Base-by-base conservation (phyloP, 2,113 vertebrate species). In the Heptranchias perlo region DNA sequence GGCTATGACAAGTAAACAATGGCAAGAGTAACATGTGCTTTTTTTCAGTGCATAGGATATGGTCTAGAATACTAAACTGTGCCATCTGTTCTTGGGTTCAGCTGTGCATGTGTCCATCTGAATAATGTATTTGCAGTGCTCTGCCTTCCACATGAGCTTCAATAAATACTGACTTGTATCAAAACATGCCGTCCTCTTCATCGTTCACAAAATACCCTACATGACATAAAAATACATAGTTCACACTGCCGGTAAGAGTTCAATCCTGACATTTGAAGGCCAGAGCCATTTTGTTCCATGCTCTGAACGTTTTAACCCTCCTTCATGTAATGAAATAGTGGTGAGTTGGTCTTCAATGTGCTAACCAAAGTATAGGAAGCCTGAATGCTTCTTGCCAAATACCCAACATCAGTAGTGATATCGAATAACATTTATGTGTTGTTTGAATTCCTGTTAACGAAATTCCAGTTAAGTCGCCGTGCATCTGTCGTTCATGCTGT, bases 31-130 rank as follows among this genome's bases (percentile, higher is more conserved):
- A 96, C 97, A 97, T 97, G 98, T 97, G 97, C 97, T 97, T 35
- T 69, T 61, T 93, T 69, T 31, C 39, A 69, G 94, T 73, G 1
- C 93, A 95, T 1, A 0, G 92, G 95, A 92, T 73, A 0, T 0
- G 96, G 95, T 96, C 96, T 96, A 76, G 96, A 96, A 96, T 96
- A 91, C 10, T 2, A 96, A 97, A 95, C 96, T 0, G 0, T 52
- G 96, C 98, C 98, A 98, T 98, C 98, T 98, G 98, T 97, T 97
- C 87, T 39, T 62, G 61, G 5, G 96, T 96, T 96, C 86, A 58
- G 96, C 94, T 91, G 11, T 96, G 97, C 97, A 96, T 97, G 96
- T 92, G 97, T 96, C 96, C 84, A 18, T 96, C 91, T 18, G 0
- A 6, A 96, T 21, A 96, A 96, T 8, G 18, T 96, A 96, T 97